A percentile compares a stretch with the other conserved stretches of the same genome.
These are phyloP conservation scores for Barnardius zonarius DNA, from an alignment of 2,113 vertebrate species.

Conservation along the genomic window DNA sequence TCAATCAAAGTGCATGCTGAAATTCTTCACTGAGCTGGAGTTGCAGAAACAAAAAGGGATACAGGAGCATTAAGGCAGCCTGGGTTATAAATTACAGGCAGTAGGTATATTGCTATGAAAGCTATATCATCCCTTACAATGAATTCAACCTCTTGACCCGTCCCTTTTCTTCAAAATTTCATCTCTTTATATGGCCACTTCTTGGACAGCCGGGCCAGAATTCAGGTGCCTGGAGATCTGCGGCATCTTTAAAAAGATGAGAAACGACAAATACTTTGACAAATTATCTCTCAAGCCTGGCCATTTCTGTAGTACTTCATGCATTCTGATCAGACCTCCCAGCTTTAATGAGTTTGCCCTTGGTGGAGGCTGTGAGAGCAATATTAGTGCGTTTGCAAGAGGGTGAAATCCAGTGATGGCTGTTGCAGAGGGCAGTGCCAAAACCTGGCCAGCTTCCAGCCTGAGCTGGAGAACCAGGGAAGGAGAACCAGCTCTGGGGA, in stretches of 20 bases:
- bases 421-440: background rate
- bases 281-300: slow-evolving; percentile 3
- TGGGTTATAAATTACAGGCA: slow-evolving; percentile 6
- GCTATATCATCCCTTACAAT: slow-evolving; percentile 36
- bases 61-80: background rate
- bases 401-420: background rate
- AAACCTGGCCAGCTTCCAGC: background rate
- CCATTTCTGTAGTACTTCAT: background rate
- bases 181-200: background rate
- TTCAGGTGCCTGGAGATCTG: slow-evolving; percentile 1
- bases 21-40: slow-evolving; percentile 51
- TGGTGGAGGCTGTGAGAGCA: background rate
- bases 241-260: slow-evolving; percentile 33
- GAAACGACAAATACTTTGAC: slow-evolving; percentile 25
- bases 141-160: slow-evolving; percentile 43
- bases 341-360: background rate
- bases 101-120: slow-evolving; percentile 37
- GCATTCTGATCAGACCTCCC: slow-evolving; percentile 25
- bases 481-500: background rate
- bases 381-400: background rate
- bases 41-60: background rate
- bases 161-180: slow-evolving; percentile 39
- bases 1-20: background rate
- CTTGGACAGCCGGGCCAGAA: background rate
- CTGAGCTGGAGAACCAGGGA: background rate